Evolutionary conservation across 2,888 invertebrate genomes (phyloP).

Genomic region (Cactoblastis cactorum): DNA sequence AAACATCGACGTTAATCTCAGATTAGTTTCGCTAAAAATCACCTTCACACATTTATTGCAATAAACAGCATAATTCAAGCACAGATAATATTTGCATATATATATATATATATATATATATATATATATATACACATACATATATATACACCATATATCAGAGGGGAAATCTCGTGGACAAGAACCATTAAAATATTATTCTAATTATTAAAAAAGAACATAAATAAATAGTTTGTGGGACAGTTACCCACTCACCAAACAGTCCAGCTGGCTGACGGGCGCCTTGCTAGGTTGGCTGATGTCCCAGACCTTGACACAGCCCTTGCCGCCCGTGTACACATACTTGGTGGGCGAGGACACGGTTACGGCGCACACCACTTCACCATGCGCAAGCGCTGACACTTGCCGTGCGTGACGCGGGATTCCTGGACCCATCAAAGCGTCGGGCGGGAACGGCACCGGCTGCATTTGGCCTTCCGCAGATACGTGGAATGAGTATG

Average conservation of each 20-base stretch:
- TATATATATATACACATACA: no score
- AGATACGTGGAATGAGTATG: slow-evolving; percentile 96
- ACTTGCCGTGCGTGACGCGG: slow-evolving; percentile 95
- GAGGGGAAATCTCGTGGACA: no score
- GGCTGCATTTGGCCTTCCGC: slow-evolving; percentile 94
- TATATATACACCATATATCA: no score
- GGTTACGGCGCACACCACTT: slow-evolving; percentile 98
- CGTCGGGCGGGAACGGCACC: slow-evolving; percentile 96
- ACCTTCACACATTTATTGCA: background rate
- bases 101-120: no score
- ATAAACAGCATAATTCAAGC: background rate
- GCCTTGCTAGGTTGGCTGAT: slow-evolving; percentile 93
- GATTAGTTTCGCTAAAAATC: background rate
- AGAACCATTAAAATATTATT: no score
- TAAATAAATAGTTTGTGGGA: slow-evolving; percentile 34
- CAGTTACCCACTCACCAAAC: slow-evolving; percentile 85
- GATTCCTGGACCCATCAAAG: slow-evolving; percentile 94
- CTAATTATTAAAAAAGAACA: no score
- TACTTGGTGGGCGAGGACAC: slow-evolving; percentile 95
- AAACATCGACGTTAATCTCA: background rate
- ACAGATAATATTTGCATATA: no score
- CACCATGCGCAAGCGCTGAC: slow-evolving; percentile 95
- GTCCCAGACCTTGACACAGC: slow-evolving; percentile 98
- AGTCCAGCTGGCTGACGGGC: slow-evolving; percentile 94
- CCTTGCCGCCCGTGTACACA: slow-evolving; percentile 97